A percentile compares a stretch with the other conserved stretches of the same genome.
These are phyloP conservation scores for Prionailurus viverrinus DNA, from an alignment of 2,113 vertebrate genomes.

Conservation along the genomic window DNA sequence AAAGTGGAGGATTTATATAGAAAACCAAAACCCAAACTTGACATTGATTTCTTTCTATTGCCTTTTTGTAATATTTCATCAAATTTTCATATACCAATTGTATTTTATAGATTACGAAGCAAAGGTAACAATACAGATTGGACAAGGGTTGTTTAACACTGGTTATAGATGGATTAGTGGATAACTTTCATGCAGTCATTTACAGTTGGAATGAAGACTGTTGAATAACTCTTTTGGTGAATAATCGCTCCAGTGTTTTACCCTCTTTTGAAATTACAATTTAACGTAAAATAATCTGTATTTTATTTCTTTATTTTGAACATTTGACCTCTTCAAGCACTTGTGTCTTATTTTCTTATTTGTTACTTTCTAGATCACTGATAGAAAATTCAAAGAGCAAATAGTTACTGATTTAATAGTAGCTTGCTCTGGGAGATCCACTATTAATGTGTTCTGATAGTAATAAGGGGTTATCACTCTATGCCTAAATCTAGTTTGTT, in stretches of 20 bases:
- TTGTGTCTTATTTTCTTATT: slow-evolving; percentile 5
- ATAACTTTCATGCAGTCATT: neutral
- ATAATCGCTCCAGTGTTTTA: neutral
- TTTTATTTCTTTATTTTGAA: neutral
- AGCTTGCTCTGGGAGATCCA: slow-evolving; percentile 21
- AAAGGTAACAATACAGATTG: neutral
- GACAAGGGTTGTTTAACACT: neutral
- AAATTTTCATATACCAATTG: neutral
- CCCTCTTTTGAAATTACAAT: neutral
- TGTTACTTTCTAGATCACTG: slow-evolving; percentile 21
- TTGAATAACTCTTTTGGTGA: neutral
- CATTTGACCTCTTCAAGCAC: neutral
- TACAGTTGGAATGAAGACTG: neutral
- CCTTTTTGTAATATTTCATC: neutral
- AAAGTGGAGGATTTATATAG: neutral
- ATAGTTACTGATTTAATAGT: slow-evolving; percentile 58
- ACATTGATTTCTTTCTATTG: neutral
- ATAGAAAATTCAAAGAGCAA: slow-evolving; percentile 31
- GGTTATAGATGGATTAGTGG: neutral
- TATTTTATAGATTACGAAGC: slow-evolving; percentile 8
- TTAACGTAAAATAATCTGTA: neutral
- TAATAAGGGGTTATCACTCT: slow-evolving; percentile 38
- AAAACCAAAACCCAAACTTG: neutral
- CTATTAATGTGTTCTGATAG: slow-evolving; percentile 56
- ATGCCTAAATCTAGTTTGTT: slow-evolving; percentile 70